phyloP scores from a whole-genome alignment of 2,888 invertebrate genomes.

The Nematopogon swammerdamellus region DNA sequence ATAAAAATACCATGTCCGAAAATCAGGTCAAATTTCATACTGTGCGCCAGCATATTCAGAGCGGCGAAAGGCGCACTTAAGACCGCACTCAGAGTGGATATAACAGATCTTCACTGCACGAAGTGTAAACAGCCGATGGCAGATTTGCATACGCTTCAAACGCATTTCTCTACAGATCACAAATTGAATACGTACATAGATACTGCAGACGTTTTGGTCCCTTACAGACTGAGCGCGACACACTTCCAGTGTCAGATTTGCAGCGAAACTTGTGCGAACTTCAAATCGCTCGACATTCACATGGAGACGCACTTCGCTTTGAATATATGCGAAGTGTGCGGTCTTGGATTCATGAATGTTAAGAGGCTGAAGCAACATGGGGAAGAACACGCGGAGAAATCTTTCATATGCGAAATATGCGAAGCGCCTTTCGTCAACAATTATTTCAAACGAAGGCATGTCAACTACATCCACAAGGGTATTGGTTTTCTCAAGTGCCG shows the following conservation, averaged over 20 bases:
- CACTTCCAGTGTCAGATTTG: constrained; percentile 39
- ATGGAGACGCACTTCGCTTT: constrained; percentile 29
- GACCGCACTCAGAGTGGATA: constrained; percentile 44
- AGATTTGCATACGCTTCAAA: constrained; percentile 36
- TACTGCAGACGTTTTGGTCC: constrained; percentile 37
- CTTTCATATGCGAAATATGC: constrained; percentile 42
- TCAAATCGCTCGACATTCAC: constrained; percentile 45
- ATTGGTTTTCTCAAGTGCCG: no score
- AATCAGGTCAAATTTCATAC: no score
- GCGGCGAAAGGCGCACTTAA: constrained; percentile 16
- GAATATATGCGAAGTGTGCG: not conserved
- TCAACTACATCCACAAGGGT: no score
- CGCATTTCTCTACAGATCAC: constrained; percentile 32
- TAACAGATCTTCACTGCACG: constrained; percentile 40
- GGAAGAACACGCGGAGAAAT: constrained; percentile 18
- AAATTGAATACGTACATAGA: constrained; percentile 38
- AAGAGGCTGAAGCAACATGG: not conserved
- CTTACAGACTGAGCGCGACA: constrained; percentile 32
- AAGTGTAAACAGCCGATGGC: constrained; percentile 27
- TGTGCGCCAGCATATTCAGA: no score
- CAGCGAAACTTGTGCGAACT: constrained; percentile 27
- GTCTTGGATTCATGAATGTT: not conserved
- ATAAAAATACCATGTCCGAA: no score
- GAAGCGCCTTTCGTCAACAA: constrained; percentile 41
- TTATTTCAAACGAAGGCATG: not conserved